Base-by-base conservation (phyloP, 2,888 invertebrate species). In the Zygothrica quintamaculata region DNA sequence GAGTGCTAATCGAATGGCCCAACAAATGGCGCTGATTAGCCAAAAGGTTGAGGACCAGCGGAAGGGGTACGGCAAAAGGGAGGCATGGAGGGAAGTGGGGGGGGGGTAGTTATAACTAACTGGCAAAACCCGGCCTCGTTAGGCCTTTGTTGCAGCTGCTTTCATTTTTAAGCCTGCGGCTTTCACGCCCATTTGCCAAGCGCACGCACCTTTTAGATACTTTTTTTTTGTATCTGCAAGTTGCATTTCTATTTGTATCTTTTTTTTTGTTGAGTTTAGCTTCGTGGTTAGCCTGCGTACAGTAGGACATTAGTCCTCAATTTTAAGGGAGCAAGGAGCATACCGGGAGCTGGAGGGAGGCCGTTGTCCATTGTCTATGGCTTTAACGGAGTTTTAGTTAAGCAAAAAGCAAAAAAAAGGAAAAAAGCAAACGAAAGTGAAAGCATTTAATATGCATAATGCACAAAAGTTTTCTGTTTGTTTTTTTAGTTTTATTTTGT, bases 361-460 rank as follows among this genome's bases (percentile, higher is more conserved):
- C 18, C 16, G 43, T 43, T 29, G 46, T 29, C 42, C 46, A 39
- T 15, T 51, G 51, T 33, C 15, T 44, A 8, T 34, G 18, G 18
- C 18, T 22, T 2, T 5, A 5, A 22, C 3, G 2, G 18, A 22
- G 16, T 7, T 52, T 53, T 29, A 53, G 33, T n/a, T n/a, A n/a
- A n/a, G n/a, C n/a, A n/a, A n/a, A n/a, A n/a, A n/a, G n/a, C n/a
- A n/a, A n/a, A n/a, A n/a, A n/a, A n/a, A n/a, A n/a, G n/a, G n/a
- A n/a, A n/a, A n/a, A n/a, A n/a, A n/a, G 34, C 61, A 65, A 77
- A 50, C 50, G 66, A 88, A 88, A 88, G 85, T 88, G 88, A 85
- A 85, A 88, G 88, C 87, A 80, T 74, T 88, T 84, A 77, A 74
- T 88, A 88, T 88, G 88, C 77, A 87, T 77, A 80, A 73, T 84